Percentiles rank a stretch among this genome's conserved stretches.
Evolutionary conservation across 2,113 vertebrate genomes (phyloP).

Genomic region (Morone chrysops): DNA sequence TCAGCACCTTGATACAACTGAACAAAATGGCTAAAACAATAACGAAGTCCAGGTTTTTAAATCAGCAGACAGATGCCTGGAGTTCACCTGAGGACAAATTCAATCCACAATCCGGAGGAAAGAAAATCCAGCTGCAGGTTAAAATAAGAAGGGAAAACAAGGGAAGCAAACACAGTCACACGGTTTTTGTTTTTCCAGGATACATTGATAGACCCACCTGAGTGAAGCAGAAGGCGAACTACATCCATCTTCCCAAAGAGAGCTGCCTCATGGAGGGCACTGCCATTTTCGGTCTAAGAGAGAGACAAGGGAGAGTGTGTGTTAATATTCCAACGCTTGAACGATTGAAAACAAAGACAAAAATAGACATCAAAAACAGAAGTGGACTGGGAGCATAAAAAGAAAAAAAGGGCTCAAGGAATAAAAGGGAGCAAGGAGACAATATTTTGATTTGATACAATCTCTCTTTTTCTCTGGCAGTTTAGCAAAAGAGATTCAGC

Average conservation of each 20-base stretch:
- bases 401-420: background rate
- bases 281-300: slow-evolving; percentile 95
- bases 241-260: slow-evolving; percentile 98
- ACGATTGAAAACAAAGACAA: slow-evolving; percentile 26
- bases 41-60: background rate
- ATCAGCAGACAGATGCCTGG: slow-evolving; percentile 19
- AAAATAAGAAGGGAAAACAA: background rate
- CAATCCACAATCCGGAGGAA: slow-evolving; percentile 1
- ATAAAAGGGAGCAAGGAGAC: slow-evolving; percentile 23
- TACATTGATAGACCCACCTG: slow-evolving; percentile 86
- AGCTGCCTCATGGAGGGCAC: slow-evolving; percentile 95
- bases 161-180: background rate
- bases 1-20: background rate
- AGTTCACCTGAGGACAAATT: slow-evolving; percentile 29
- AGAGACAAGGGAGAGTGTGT: slow-evolving; percentile 38
- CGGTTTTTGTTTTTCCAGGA: background rate
- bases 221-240: slow-evolving; percentile 93
- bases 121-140: slow-evolving; percentile 5
- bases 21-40: background rate
- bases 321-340: slow-evolving; percentile 48
- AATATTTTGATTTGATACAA: slow-evolving; percentile 28
- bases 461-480: background rate
- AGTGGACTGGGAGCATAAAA: background rate
- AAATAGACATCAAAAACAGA: slow-evolving; percentile 31
- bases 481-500: slow-evolving; percentile 17